Base-by-base conservation (phyloP, 2,888 invertebrate genomes). In the Philereme transversata region DNA sequence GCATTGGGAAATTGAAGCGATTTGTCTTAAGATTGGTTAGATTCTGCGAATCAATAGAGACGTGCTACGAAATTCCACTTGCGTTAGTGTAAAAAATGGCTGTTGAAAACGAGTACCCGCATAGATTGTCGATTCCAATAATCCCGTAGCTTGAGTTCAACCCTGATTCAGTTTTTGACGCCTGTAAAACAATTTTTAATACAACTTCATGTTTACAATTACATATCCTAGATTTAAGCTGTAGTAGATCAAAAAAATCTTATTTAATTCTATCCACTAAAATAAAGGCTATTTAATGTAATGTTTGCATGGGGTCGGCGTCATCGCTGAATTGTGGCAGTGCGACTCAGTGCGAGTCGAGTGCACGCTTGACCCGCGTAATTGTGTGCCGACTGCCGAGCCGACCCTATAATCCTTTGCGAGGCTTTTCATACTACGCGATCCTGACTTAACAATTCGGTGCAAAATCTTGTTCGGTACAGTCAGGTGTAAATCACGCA, bases 291-390 rank as follows among this genome's bases (percentile, higher is more conserved):
- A 47, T 53, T 53, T 43, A 49, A 45, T 55, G 48, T 44, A 51
- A 63, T 55, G 11, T 46, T 58, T 51, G 50, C 35, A 48, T 47
- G 10, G 44, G 10, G 57, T 38, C 60, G 40, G 64, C 62, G 64
- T 59, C 64, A 53, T 54, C 48, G 58, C 62, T 64, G 65, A 60
- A 74, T 77, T 72, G 78, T 78, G 74, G 76, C 72, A 71, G 74
- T 57, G 61, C 63, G 57, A 55, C 55, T 75, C 38, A 45, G 53
- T 59, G 70, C 72, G 74, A 73, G 75, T 75, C 74, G 75, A 76
- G 81, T 70, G 81, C 83, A 84, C 86, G 85, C 83, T 84, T 83
- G 87, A 86, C 85, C 86, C 75, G 77, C 81, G 87, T 87, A 86
- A 88, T 88, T 87, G 87, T 85, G 82, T 74, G 81, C 81, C 71